Percentiles rank a stretch among this genome's conserved stretches.
Conservation (phyloP, 2,113 vertebrate species). For the Solea senegalensis region DNA sequence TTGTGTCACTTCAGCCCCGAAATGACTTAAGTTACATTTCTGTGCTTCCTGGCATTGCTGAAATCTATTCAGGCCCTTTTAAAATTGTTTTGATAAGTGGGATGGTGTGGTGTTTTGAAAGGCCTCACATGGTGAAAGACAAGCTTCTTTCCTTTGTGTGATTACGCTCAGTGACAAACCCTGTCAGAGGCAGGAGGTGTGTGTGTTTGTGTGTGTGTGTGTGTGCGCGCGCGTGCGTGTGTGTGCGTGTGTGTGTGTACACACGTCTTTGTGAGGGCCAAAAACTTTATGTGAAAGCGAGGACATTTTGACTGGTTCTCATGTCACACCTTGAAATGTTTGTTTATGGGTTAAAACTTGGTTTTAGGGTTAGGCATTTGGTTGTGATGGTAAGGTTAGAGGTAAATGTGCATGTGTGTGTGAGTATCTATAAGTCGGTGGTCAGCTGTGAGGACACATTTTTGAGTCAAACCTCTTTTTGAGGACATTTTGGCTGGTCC, state of each 20-base stretch:
- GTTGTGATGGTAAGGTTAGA: no score
- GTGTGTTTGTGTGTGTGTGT: conserved; percentile 46
- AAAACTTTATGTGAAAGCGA: no score
- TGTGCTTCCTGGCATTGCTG: conserved; percentile 55
- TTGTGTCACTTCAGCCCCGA: conserved; percentile 18
- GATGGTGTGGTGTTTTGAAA: conserved; percentile 66
- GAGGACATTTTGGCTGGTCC: no score
- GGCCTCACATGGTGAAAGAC: conserved; percentile 69
- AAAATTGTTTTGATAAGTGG: conserved; percentile 73
- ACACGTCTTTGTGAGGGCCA: no score
- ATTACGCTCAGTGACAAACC: conserved; percentile 54
- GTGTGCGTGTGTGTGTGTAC: conserved; percentile 45
- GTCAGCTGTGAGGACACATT: neutral
- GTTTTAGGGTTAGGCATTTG: no score
- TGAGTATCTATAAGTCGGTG: no score
- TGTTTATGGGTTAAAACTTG: no score
- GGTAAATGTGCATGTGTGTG: conserved; percentile 6
- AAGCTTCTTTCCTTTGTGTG: conserved; percentile 56
- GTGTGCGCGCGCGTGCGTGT: conserved; percentile 39
- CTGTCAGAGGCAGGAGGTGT: conserved; percentile 56
- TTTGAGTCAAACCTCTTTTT: no score
- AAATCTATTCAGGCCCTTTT: conserved; percentile 55
- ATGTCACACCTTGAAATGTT: no score
- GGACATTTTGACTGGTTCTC: no score
- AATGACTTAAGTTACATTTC: conserved; percentile 45